A percentile compares a stretch with the other conserved stretches of the same genome.
Evolutionary conservation across 2,888 invertebrate species (phyloP).

Genomic region (Gymnocheta viridis): DNA sequence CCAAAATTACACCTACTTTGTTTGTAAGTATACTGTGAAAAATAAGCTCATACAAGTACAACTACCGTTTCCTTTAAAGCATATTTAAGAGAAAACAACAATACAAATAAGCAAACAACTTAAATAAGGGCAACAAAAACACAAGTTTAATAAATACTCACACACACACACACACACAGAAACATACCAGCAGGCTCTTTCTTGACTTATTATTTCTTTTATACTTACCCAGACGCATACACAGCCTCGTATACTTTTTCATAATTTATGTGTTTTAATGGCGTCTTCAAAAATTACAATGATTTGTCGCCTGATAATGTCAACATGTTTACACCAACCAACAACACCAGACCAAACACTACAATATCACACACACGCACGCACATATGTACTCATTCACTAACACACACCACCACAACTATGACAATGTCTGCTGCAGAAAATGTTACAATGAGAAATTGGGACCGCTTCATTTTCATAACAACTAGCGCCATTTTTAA

Average conservation of each 20-base stretch:
- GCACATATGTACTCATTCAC: not conserved
- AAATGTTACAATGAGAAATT: constrained; percentile 17
- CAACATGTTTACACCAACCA: constrained; percentile 65
- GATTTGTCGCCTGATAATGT: constrained; percentile 70
- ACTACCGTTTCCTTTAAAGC: constrained; percentile 66
- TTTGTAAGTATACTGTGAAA: constrained; percentile 45
- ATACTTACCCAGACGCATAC: not conserved
- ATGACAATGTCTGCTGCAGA: not conserved
- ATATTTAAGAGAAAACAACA: constrained; percentile 55
- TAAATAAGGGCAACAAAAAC: constrained; percentile 17
- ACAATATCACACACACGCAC: not conserved
- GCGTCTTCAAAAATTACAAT: constrained; percentile 70
- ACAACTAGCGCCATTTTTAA: not conserved
- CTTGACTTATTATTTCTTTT: not conserved
- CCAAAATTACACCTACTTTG: constrained; percentile 65
- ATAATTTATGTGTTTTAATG: constrained; percentile 69
- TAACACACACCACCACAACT: not conserved
- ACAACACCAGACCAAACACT: constrained; percentile 39
- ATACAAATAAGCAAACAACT: constrained; percentile 40
- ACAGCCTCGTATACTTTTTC: constrained; percentile 23
- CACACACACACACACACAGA: constrained; percentile 2
- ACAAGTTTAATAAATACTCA: constrained; percentile 14
- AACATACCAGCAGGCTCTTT: not conserved
- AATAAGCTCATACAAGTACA: constrained; percentile 63
- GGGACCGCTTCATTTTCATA: constrained; percentile 25